phyloP scores from a whole-genome alignment of 2,888 invertebrate genomes.

The Ethmia dodecea region DNA sequence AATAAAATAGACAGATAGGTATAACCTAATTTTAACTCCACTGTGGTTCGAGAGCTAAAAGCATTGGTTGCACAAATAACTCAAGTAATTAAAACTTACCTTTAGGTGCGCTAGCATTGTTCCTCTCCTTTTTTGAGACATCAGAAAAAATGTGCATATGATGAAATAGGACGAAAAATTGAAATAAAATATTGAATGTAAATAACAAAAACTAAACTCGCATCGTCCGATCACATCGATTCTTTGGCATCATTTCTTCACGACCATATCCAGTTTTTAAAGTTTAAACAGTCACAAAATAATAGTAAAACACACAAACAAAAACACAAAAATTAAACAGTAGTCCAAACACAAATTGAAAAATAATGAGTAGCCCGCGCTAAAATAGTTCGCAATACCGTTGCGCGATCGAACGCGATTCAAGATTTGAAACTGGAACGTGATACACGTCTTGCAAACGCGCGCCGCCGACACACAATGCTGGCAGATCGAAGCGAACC shows the following conservation, averaged over 20 bases:
- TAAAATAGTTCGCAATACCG: conserved; percentile 37
- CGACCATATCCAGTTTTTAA: conserved; percentile 26
- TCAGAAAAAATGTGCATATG: conserved; percentile 45
- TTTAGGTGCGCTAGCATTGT: conserved; percentile 68
- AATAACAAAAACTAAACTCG: conserved; percentile 45
- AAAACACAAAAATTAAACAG: conserved; percentile 40
- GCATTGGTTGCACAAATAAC: too few species aligned
- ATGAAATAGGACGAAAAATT: conserved; percentile 35
- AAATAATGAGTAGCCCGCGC: conserved; percentile 32
- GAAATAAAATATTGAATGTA: conserved; percentile 28
- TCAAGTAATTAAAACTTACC: conserved; percentile 40
- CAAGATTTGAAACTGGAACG: conserved; percentile 36
- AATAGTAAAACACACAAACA: conserved; percentile 37
- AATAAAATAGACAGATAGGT: too few species aligned
- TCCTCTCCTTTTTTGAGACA: conserved; percentile 62
- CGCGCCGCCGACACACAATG: conserved; percentile 70
- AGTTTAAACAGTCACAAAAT: conserved; percentile 39
- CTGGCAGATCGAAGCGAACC: conserved; percentile 72
- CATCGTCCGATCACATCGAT: conserved; percentile 57
- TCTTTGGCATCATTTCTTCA: conserved; percentile 63
- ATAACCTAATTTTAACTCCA: too few species aligned
- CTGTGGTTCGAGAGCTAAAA: too few species aligned
- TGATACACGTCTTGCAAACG: conserved; percentile 49
- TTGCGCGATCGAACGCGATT: conserved; percentile 53
- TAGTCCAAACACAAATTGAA: conserved; percentile 45